Percentiles rank a stretch among this genome's conserved stretches.
Conservation (phyloP, 1,140 invertebrate species). For the Drosophila hydei region DNA sequence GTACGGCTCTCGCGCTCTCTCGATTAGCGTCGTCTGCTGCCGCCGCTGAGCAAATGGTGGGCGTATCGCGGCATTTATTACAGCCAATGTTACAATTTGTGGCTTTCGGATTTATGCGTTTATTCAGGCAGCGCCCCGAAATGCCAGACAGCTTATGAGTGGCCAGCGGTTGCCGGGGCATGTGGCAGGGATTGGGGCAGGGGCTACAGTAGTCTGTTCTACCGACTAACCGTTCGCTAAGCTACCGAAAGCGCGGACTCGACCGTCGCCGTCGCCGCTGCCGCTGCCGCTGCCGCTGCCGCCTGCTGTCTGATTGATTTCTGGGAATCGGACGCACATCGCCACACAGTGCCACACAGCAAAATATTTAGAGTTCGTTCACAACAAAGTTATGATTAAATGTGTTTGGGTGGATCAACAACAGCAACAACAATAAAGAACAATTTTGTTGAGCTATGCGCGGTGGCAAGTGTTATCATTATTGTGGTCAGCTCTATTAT, state of each 20-base stretch:
- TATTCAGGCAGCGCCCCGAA: constrained; percentile 68
- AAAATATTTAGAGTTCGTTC: constrained; percentile 43
- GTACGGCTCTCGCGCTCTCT: constrained; percentile 30
- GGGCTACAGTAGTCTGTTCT: not conserved
- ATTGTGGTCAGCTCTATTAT: constrained; percentile 63
- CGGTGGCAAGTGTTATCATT: constrained; percentile 75
- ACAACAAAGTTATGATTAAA: constrained; percentile 81
- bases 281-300: constrained; percentile 18
- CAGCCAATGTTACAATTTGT: constrained; percentile 84
- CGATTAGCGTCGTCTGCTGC: constrained; percentile 70
- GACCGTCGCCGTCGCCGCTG: constrained; percentile 6
- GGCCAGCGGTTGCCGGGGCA: constrained; percentile 23
- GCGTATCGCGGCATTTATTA: constrained; percentile 83
- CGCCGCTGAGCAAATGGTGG: constrained; percentile 75
- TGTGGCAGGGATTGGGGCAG: not conserved
- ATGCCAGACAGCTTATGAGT: constrained; percentile 70
- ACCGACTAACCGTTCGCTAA: constrained; percentile 49
- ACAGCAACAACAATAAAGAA: constrained; percentile 7
- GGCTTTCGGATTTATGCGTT: constrained; percentile 79
- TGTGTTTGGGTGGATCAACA: constrained; percentile 37
- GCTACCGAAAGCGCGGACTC: constrained; percentile 62
- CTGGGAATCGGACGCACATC: constrained; percentile 62
- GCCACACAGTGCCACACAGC: constrained; percentile 45
- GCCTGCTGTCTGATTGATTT: constrained; percentile 75
- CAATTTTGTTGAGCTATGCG: constrained; percentile 32